Percentiles rank a stretch among this genome's conserved stretches.
Evolutionary conservation across 2,888 invertebrate genomes (phyloP).

Genomic region (Amblyteles armatorius): DNA sequence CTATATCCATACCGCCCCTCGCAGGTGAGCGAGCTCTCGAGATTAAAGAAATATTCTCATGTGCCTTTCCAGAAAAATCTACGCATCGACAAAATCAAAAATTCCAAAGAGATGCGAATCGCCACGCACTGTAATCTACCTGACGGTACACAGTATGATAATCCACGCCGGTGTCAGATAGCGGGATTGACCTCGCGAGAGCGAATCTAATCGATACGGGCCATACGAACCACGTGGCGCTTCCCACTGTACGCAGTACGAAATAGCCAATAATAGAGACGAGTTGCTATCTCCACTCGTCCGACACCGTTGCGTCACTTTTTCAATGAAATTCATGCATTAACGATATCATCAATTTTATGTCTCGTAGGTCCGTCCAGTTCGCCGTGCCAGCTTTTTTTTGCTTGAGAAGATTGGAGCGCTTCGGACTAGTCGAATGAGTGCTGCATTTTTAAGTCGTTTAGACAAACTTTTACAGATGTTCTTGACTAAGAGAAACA

Average conservation of each 20-base stretch:
- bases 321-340: background rate
- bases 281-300: background rate
- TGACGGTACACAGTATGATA: background rate
- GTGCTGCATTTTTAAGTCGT: too few species aligned
- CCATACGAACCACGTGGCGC: constrained; percentile 57
- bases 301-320: background rate
- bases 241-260: background rate
- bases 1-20: constrained; percentile 90
- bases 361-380: background rate
- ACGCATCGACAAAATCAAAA: background rate
- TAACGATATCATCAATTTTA: background rate
- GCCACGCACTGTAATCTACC: background rate
- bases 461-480: too few species aligned
- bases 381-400: background rate
- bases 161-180: constrained; percentile 23
- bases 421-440: too few species aligned
- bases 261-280: constrained; percentile 4
- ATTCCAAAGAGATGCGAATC: background rate
- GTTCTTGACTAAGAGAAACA: too few species aligned
- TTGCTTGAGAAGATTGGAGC: too few species aligned
- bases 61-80: background rate
- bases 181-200: constrained; percentile 45
- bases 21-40: constrained; percentile 85
- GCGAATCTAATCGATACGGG: constrained; percentile 61
- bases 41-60: background rate